phyloP scores from a whole-genome alignment of 2,113 vertebrate species.

The Xenopus borealis region DNA sequence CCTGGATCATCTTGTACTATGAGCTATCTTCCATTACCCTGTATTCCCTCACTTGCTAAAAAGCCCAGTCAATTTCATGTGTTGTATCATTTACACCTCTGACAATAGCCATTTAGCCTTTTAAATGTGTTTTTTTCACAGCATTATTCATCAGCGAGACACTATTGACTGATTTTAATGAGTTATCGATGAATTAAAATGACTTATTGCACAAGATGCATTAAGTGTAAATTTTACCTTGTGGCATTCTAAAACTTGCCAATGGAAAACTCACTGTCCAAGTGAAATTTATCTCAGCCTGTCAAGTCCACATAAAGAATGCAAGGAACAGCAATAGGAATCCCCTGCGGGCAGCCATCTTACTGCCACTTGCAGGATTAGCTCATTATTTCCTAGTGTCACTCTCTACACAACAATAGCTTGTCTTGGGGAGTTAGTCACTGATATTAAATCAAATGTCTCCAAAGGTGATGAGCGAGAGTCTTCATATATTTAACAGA shows the following conservation, averaged over 20 bases:
- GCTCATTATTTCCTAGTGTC: neutral
- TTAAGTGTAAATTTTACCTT: neutral
- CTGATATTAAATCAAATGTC: neutral
- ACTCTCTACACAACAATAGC: neutral
- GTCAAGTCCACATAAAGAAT: neutral
- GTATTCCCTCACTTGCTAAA: too few relatives aligned
- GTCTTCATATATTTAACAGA: neutral
- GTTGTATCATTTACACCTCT: too few relatives aligned
- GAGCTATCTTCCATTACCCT: too few relatives aligned
- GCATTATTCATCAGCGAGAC: neutral
- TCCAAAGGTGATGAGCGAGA: neutral
- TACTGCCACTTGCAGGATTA: neutral
- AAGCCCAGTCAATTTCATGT: too few relatives aligned
- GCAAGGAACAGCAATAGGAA: neutral
- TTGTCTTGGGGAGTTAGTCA: neutral
- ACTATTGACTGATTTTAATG: too few relatives aligned
- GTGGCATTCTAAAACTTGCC: neutral
- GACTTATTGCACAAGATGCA: slow-evolving; percentile 1
- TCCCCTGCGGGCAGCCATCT: too few relatives aligned
- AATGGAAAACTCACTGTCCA: neutral
- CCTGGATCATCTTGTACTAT: too few relatives aligned
- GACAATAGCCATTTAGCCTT: too few relatives aligned
- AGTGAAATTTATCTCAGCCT: neutral
- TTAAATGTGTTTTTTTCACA: neutral
- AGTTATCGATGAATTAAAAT: neutral